A percentile compares a stretch with the other conserved stretches of the same genome.
phyloP scores from a whole-genome alignment of 92 coral and sea anemone species.

The Bergia puertoricense region DNA sequence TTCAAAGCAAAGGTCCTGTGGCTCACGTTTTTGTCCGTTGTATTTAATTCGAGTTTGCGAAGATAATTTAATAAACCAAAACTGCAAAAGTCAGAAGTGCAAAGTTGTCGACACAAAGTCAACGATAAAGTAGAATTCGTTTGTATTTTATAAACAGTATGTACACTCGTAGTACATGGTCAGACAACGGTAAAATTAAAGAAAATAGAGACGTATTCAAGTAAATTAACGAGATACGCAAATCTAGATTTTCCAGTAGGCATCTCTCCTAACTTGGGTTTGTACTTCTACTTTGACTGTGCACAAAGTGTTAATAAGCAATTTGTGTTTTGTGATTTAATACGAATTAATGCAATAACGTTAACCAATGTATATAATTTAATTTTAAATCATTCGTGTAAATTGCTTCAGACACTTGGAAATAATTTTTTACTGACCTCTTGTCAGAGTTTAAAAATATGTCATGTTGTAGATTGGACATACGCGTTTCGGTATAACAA shows the following conservation, averaged over 20 bases:
- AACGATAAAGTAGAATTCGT: neutral
- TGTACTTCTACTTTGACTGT: neutral
- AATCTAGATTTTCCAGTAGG: no score
- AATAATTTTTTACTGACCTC: slow-evolving; percentile 7
- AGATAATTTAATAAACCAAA: slow-evolving; percentile 4
- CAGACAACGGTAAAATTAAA: neutral
- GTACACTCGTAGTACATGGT: neutral
- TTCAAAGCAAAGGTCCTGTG: neutral
- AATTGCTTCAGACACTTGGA: slow-evolving; percentile 20
- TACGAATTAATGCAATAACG: neutral
- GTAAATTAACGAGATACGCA: neutral
- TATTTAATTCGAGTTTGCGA: neutral
- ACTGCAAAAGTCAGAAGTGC: neutral
- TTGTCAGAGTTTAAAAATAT: neutral
- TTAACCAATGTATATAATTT: slow-evolving; percentile 4
- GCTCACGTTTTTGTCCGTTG: neutral
- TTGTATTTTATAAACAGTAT: no score
- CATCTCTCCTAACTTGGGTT: neutral
- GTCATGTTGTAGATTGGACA: neutral
- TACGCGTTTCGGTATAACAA: neutral
- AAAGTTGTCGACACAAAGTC: slow-evolving; percentile 22
- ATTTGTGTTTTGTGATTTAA: neutral
- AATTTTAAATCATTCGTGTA: slow-evolving; percentile 1
- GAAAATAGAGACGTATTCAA: neutral
- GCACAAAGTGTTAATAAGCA: neutral